Percentiles rank a stretch among this genome's conserved stretches.
phyloP scores from a whole-genome alignment of 1,140 invertebrate species.

The Bombus superbus region DNA sequence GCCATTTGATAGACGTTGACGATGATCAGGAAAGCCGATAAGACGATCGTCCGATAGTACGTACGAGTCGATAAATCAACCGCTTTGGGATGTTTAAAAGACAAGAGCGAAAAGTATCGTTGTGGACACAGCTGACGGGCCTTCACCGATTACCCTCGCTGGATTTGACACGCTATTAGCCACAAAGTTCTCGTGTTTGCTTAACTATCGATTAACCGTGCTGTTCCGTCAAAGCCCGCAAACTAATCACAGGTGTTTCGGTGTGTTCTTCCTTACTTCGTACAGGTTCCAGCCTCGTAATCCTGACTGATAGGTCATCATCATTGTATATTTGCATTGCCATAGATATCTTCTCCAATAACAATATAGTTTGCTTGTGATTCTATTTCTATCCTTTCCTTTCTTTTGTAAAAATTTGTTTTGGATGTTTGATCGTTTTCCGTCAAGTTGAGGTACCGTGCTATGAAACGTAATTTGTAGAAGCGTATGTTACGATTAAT shows the following conservation, averaged over 20 bases:
- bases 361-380: not conserved
- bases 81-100: slow-evolving; percentile 43
- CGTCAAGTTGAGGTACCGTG: not conserved
- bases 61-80: slow-evolving; percentile 60
- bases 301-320: not conserved
- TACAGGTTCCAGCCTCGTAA: not conserved
- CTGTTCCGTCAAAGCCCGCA: slow-evolving; percentile 15
- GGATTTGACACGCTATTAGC: slow-evolving; percentile 65
- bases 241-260: slow-evolving; percentile 43
- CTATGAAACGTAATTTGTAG: too few species aligned
- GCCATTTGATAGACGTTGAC: not conserved
- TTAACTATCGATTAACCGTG: slow-evolving; percentile 61
- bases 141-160: slow-evolving; percentile 60
- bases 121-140: slow-evolving; percentile 68
- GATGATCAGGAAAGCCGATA: not conserved
- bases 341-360: not conserved
- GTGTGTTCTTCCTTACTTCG: slow-evolving; percentile 10
- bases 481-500: too few species aligned
- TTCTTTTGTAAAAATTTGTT: not conserved
- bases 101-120: slow-evolving; percentile 45
- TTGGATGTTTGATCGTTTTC: not conserved
- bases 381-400: not conserved
- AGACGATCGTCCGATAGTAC: not conserved
- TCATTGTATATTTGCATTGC: not conserved
- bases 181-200: slow-evolving; percentile 62